A percentile compares a stretch with the other conserved stretches of the same genome.
phyloP scores from a whole-genome alignment of 1,140 invertebrate species.

The Drosophila orena region DNA sequence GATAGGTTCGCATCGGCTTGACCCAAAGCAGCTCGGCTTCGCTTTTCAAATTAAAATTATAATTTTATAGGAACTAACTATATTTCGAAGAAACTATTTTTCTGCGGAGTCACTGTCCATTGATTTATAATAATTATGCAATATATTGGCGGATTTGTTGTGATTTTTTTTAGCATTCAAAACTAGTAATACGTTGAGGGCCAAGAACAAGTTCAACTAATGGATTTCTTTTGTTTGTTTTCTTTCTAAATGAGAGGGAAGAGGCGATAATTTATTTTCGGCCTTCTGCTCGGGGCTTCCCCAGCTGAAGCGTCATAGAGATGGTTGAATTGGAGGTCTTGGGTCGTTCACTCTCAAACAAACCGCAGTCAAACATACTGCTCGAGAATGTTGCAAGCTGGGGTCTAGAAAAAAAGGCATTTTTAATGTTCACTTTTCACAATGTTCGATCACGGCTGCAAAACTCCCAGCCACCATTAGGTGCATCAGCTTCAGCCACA shows the following conservation, averaged over 20 bases:
- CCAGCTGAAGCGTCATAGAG: conserved; percentile 1
- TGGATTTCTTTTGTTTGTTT: conserved; percentile 36
- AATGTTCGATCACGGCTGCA: conserved; percentile 71
- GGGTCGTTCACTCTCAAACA: background rate
- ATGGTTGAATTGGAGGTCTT: conserved; percentile 7
- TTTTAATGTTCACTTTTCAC: conserved; percentile 76
- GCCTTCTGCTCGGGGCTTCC: conserved; percentile 34
- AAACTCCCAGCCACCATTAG: conserved; percentile 64
- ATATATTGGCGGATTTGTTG: conserved; percentile 26
- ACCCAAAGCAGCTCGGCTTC: background rate
- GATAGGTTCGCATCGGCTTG: conserved; percentile 15
- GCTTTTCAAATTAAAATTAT: conserved; percentile 4
- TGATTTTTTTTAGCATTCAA: conserved; percentile 40
- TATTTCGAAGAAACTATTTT: conserved; percentile 19
- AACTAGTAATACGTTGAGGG: conserved; percentile 10
- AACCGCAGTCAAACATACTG: conserved; percentile 30
- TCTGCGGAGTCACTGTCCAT: conserved; percentile 40
- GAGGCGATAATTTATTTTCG: conserved; percentile 25
- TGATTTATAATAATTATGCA: conserved; percentile 58
- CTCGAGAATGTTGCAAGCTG: conserved; percentile 60
- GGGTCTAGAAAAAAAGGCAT: conserved; percentile 40
- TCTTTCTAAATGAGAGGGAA: conserved; percentile 25
- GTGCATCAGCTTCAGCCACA: conserved; percentile 57
- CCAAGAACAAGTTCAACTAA: conserved; percentile 60
- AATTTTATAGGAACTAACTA: conserved; percentile 1